Evolutionary conservation across 1,140 invertebrate species (phyloP).

Genomic region (Apis laboriosa): DNA sequence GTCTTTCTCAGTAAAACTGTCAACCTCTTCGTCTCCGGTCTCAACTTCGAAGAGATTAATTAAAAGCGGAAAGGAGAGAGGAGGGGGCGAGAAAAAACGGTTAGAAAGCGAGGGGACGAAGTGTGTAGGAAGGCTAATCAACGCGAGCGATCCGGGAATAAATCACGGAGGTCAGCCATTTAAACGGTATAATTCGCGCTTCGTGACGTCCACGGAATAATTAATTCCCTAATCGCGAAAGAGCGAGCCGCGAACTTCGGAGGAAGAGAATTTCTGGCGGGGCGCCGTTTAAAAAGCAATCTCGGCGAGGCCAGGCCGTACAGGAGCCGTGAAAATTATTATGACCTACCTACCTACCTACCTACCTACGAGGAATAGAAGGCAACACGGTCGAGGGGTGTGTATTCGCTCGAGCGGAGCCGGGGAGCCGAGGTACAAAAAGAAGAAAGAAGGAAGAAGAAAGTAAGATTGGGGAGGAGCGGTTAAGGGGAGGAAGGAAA

Average conservation of each 20-base stretch:
- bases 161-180: conserved; percentile 26
- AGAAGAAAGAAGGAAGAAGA: conserved; percentile 2
- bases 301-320: conserved; percentile 47
- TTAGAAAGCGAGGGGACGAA: neutral
- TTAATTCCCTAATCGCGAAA: conserved; percentile 71
- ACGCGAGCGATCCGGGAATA: conserved; percentile 6
- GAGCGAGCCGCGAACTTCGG: conserved; percentile 26
- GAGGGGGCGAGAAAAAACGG: neutral
- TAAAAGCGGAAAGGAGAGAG: neutral
- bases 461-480: neutral
- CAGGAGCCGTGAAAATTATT: conserved; percentile 65
- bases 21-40: neutral
- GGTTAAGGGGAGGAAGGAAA: conserved; percentile 48
- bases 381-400: conserved; percentile 22
- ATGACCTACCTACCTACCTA: neutral
- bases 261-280: conserved; percentile 11
- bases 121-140: conserved; percentile 34
- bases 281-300: conserved; percentile 69
- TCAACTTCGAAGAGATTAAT: conserved; percentile 23
- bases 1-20: neutral
- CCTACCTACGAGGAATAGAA: conserved; percentile 9
- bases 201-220: conserved; percentile 63
- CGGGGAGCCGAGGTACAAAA: conserved; percentile 45
- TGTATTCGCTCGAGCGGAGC: conserved; percentile 17
- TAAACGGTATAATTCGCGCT: conserved; percentile 40